phyloP scores from a whole-genome alignment of 1,140 invertebrate species.

The Adelges cooleyi region DNA sequence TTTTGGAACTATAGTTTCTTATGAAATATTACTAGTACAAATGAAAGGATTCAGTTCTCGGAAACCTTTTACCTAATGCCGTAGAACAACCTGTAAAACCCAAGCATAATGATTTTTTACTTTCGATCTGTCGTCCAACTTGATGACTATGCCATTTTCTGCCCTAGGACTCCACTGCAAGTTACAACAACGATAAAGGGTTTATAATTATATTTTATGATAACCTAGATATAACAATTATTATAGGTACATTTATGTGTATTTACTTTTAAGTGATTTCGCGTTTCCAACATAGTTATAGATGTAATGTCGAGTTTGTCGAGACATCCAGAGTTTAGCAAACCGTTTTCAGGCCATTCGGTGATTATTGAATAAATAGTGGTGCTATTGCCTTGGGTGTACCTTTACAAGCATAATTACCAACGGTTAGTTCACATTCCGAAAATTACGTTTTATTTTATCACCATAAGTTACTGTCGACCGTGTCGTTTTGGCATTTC shows the following conservation, averaged over 20 bases:
- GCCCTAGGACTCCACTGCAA: background rate
- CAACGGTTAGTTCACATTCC: background rate
- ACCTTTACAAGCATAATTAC: slow-evolving; percentile 9
- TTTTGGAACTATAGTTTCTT: slow-evolving; percentile 30
- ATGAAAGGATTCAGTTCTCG: slow-evolving; percentile 23
- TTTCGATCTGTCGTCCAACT: background rate
- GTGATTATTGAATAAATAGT: slow-evolving; percentile 5
- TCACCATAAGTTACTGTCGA: slow-evolving; percentile 62
- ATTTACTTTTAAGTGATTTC: background rate
- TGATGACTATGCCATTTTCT: slow-evolving; percentile 2
- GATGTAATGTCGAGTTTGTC: background rate
- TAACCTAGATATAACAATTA: too few relatives aligned
- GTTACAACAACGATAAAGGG: too few relatives aligned
- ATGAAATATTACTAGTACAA: slow-evolving; percentile 30
- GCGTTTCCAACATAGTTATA: slow-evolving; percentile 12
- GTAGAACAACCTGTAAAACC: background rate
- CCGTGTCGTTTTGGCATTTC: slow-evolving; percentile 64
- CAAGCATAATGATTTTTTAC: background rate
- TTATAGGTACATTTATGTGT: background rate
- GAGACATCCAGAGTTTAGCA: background rate
- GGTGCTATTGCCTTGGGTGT: background rate
- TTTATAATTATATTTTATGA: too few relatives aligned
- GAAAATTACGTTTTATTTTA: background rate
- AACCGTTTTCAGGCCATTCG: background rate
- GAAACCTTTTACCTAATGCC: background rate